Evolutionary conservation across 2,888 invertebrate genomes (phyloP).

Genomic region (Tachina grossa): DNA sequence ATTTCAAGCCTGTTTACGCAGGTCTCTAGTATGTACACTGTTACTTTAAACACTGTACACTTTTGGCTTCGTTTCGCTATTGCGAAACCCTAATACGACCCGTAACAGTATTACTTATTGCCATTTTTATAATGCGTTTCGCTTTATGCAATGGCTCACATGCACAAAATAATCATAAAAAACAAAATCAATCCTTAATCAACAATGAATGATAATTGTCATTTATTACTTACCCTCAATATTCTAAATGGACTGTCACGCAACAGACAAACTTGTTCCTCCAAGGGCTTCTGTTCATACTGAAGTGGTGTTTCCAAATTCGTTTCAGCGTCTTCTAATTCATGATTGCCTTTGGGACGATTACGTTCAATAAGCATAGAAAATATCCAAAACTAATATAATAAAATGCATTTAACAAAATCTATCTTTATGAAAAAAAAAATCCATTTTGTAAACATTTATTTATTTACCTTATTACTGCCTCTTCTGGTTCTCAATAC

Average conservation of each 20-base stretch:
- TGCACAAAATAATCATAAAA: constrained; percentile 1
- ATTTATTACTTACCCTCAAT: constrained; percentile 80
- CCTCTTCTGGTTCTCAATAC: constrained; percentile 74
- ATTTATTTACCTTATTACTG: constrained; percentile 75
- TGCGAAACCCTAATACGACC: too few relatives aligned
- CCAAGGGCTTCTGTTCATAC: constrained; percentile 76
- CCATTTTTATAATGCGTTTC: neutral
- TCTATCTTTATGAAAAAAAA: too few relatives aligned
- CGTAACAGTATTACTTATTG: neutral
- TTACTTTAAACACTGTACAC: too few relatives aligned
- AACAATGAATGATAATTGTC: constrained; percentile 7
- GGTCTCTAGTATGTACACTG: too few relatives aligned
- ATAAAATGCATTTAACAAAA: neutral
- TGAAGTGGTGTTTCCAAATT: constrained; percentile 79
- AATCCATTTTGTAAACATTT: neutral
- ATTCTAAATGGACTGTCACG: constrained; percentile 85
- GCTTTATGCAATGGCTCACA: neutral
- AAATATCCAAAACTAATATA: constrained; percentile 80
- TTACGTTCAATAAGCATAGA: constrained; percentile 81
- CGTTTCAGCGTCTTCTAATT: constrained; percentile 79
- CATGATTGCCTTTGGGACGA: constrained; percentile 77
- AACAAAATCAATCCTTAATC: constrained; percentile 2
- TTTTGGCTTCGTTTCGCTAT: too few relatives aligned
- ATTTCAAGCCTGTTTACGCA: too few relatives aligned
- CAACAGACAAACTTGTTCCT: constrained; percentile 87